phyloP scores from a whole-genome alignment of 2,797 vertebrate species.

The Sebastes kiyomatsui region DNA sequence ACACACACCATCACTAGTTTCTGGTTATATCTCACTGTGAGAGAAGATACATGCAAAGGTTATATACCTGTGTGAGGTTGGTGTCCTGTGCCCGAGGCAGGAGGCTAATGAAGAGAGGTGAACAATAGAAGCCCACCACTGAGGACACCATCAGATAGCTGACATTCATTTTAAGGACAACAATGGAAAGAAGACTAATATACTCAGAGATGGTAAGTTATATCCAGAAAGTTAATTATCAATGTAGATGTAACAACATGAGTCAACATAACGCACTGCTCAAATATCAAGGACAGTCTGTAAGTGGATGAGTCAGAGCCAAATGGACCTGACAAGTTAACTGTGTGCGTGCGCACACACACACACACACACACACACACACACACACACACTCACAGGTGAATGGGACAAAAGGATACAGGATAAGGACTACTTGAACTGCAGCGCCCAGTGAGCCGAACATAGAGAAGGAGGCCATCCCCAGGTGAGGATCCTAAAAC shows the following conservation, averaged over 20 bases:
- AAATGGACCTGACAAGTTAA: not conserved
- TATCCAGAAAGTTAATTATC: not conserved
- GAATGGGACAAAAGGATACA: slow-evolving; percentile 89
- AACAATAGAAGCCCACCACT: slow-evolving; percentile 96
- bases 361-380: too few species aligned
- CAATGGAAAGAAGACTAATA: not conserved
- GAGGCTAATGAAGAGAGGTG: slow-evolving; percentile 89
- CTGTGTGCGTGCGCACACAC: too few species aligned
- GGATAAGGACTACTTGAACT: slow-evolving; percentile 94
- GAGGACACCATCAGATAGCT: slow-evolving; percentile 98
- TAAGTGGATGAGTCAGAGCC: not conserved
- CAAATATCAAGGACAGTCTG: not conserved
- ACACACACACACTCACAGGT: not conserved
- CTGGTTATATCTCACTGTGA: not conserved
- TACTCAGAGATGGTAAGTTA: not conserved
- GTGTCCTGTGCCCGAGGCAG: slow-evolving; percentile 90
- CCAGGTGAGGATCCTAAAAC: slow-evolving; percentile 88
- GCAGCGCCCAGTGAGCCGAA: slow-evolving; percentile 95
- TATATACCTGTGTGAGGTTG: slow-evolving; percentile 91
- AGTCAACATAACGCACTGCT: slow-evolving; percentile 5
- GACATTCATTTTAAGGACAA: slow-evolving; percentile 61
- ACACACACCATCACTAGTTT: not conserved
- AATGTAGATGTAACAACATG: not conserved
- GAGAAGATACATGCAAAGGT: not conserved
- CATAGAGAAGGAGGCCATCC: slow-evolving; percentile 94